These are phyloP conservation scores for Blera fallax DNA, from an alignment of 2,888 invertebrate species.

Conservation along the genomic window DNA sequence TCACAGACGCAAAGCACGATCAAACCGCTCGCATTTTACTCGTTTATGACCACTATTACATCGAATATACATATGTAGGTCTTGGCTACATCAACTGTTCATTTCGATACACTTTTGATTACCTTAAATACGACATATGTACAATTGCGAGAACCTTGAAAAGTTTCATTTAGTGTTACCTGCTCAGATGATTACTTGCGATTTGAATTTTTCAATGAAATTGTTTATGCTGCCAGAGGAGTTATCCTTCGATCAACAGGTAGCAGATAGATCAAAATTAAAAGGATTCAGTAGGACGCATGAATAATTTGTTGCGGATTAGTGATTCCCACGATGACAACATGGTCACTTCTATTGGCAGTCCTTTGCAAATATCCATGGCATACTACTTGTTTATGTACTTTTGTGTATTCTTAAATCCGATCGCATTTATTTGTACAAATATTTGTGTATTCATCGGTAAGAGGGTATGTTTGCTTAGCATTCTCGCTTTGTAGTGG, in stretches of 20 bases:
- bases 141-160: too few species aligned
- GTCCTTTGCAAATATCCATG: slow-evolving; percentile 52
- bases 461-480: slow-evolving; percentile 59
- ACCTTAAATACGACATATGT: too few species aligned
- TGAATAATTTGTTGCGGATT: slow-evolving; percentile 45
- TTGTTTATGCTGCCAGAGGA: not conserved
- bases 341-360: not conserved
- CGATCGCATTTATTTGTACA: slow-evolving; percentile 67
- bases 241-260: slow-evolving; percentile 42
- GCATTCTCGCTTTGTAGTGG: slow-evolving; percentile 7
- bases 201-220: slow-evolving; percentile 4
- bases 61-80: too few species aligned
- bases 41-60: too few species aligned
- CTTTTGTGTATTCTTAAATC: slow-evolving; percentile 41
- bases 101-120: too few species aligned
- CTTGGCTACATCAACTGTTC: too few species aligned
- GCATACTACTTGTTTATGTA: slow-evolving; percentile 34
- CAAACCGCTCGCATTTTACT: too few species aligned
- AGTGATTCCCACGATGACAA: slow-evolving; percentile 44
- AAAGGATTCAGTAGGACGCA: slow-evolving; percentile 36
- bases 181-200: not conserved
- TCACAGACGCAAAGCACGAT: too few species aligned
- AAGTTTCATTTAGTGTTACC: too few species aligned
- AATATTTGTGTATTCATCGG: slow-evolving; percentile 58
- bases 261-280: slow-evolving; percentile 9